Evolutionary conservation across 2,888 invertebrate genomes (phyloP).

Genomic region (Eurois occulta): DNA sequence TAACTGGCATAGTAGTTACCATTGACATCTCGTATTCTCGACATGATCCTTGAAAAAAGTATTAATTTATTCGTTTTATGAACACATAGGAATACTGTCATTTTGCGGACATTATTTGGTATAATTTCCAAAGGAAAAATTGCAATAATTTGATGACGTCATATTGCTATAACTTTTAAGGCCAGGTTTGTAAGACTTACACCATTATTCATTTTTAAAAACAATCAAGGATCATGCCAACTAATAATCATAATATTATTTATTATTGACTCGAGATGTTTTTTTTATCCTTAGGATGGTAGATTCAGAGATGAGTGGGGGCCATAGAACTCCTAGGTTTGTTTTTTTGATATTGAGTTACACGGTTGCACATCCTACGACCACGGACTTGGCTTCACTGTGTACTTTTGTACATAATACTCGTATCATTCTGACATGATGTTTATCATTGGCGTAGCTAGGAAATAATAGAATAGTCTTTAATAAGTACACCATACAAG

Average conservation of each 20-base stretch:
- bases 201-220: background rate
- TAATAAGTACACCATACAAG: background rate
- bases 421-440: constrained; percentile 72
- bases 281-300: constrained; percentile 91
- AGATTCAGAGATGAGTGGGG: constrained; percentile 92
- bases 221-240: constrained; percentile 51
- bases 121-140: background rate
- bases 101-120: background rate
- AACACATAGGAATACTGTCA: background rate
- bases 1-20: constrained; percentile 39
- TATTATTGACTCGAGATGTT: constrained; percentile 75
- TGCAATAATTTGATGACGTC: background rate
- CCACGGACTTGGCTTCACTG: constrained; percentile 68
- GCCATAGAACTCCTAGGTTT: constrained; percentile 93
- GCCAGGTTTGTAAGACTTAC: background rate
- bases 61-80: background rate
- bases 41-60: constrained; percentile 59
- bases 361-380: constrained; percentile 82
- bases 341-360: constrained; percentile 89
- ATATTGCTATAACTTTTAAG: background rate
- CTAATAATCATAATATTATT: constrained; percentile 35
- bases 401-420: constrained; percentile 68
- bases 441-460: constrained; percentile 69
- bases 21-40: constrained; percentile 33
- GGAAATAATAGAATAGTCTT: background rate